Evolutionary conservation across 2,113 vertebrate species (phyloP), one percentile per base, ranked within the genome.

Genomic region (Elanoides forficatus): DNA sequence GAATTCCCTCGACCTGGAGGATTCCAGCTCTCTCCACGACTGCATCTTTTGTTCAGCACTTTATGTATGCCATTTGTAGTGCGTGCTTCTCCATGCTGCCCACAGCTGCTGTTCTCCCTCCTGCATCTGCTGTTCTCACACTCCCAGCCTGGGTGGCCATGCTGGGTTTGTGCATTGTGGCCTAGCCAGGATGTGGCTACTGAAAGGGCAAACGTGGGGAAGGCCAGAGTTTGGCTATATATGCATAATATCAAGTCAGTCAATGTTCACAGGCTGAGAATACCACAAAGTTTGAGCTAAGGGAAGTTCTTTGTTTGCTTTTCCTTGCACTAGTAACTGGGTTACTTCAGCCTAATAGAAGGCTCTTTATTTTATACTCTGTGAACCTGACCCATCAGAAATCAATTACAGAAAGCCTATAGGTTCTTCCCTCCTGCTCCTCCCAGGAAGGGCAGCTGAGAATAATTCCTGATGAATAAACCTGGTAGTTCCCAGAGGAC

Each of bases 241-340:
- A 36, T 91, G 68, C 80, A 67, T 56, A 92, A 23, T 42, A 84
- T 72, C 75, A 88, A 86, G 32, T 42, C 81, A 91, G 82, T 36
- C 47, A 75, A 5, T 36, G 47, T 58, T 95, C 67, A 86, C 62
- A 93, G 59, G 66, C 70, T 83, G 75, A 92, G 88, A 97, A 93
- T 90, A 90, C 48, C 22, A 6, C 25, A 86, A 88, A 55, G 32
- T 95, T 72, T 93, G 91, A 95, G 70, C 82, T 86, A 81, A 97
- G 83, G 80, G 81, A 92, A 88, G 82, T 70, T 95, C 96, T 97
- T 97, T 97, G 96, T 97, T 97, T 97, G 93, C 88, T 94, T 96
- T 94, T 93, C 58, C 94, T 95, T 95, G 95, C 87, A 83, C 32
- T 9, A 27, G 71, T 72, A 43, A 81, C 96, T 87, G 85, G 4